phyloP scores from a whole-genome alignment of 2,888 invertebrate species.

The Pristionchus maxplancki region DNA sequence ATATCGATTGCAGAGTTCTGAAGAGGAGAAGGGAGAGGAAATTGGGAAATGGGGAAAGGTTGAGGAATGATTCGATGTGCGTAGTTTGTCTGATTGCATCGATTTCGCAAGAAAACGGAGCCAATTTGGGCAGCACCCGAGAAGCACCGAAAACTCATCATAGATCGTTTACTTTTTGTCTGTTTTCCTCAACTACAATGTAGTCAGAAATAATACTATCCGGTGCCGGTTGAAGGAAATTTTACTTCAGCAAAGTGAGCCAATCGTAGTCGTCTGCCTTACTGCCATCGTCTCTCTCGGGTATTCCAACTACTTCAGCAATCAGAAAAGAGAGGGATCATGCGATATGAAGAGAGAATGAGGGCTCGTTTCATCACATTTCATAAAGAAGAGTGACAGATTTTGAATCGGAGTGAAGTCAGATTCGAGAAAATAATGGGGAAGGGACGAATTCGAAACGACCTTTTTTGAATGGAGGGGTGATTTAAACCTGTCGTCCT shows the following conservation, averaged over 20 bases:
- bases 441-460: background rate
- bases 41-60: background rate
- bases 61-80: background rate
- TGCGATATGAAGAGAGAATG: background rate
- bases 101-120: background rate
- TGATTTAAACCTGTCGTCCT: background rate
- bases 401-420: background rate
- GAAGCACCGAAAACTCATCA: background rate
- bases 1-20: background rate
- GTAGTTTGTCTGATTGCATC: background rate
- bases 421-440: background rate
- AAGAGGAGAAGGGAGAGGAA: background rate
- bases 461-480: slow-evolving; percentile 1
- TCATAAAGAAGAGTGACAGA: background rate
- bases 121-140: background rate
- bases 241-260: background rate
- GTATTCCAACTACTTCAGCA: background rate
- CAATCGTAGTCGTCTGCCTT: background rate
- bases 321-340: background rate
- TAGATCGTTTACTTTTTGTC: background rate
- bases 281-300: background rate
- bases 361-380: background rate
- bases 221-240: too few species aligned
- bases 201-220: too few species aligned
- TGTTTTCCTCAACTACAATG: background rate